phyloP scores from a whole-genome alignment of 2,797 vertebrate species.

The Myotis pilosus region DNA sequence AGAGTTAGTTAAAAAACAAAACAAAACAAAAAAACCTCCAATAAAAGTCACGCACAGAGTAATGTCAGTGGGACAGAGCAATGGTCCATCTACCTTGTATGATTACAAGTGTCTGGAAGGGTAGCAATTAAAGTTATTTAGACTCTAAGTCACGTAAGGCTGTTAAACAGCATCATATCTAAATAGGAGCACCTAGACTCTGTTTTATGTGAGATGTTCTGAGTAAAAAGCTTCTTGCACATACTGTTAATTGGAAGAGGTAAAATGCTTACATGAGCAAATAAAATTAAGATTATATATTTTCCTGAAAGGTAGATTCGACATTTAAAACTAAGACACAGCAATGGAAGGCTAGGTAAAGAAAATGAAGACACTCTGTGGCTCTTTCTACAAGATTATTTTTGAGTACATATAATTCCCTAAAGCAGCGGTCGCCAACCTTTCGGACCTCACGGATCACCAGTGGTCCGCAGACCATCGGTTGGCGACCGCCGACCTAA shows the following conservation, averaged over 20 bases:
- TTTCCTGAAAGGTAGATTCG: background rate
- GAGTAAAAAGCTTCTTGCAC: constrained; percentile 22
- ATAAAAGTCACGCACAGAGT: background rate
- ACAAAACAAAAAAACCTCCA: background rate
- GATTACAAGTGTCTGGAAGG: constrained; percentile 11
- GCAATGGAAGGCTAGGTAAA: background rate
- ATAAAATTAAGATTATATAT: background rate
- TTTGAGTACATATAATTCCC: background rate
- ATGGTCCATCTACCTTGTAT: background rate
- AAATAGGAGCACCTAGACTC: background rate
- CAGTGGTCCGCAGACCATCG: too few species aligned
- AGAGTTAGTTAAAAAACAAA: background rate
- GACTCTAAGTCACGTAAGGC: background rate
- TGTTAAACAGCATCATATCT: background rate
- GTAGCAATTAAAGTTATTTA: constrained; percentile 38
- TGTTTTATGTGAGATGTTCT: constrained; percentile 7
- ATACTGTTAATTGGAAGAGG: background rate
- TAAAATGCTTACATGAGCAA: background rate
- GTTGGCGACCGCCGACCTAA: background rate
- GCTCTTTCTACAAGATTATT: background rate
- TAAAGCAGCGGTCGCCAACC: background rate
- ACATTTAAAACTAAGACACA: constrained; percentile 17
- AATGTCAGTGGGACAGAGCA: background rate
- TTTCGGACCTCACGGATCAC: too few species aligned
- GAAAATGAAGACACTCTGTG: background rate